Conservation (phyloP, 2,888 invertebrate species). For the Euzetes globulus region DNA sequence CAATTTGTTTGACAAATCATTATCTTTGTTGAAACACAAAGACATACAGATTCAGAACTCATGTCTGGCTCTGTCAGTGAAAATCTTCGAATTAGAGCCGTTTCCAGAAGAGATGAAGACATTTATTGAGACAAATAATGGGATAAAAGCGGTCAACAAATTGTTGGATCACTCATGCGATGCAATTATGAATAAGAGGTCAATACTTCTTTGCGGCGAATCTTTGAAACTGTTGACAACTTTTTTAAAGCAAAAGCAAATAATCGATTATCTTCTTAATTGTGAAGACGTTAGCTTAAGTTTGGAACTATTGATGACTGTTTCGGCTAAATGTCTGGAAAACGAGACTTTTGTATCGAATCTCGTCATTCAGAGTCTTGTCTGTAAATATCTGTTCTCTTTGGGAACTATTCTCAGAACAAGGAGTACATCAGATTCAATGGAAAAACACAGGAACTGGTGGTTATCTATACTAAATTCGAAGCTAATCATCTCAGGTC, state of each 20-base stretch:
- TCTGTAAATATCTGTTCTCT: slow-evolving; percentile 25
- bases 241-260: slow-evolving; percentile 20
- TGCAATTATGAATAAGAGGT: slow-evolving; percentile 10
- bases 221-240: slow-evolving; percentile 31
- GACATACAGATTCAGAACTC: slow-evolving; percentile 32
- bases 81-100: slow-evolving; percentile 12
- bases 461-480: slow-evolving; percentile 9
- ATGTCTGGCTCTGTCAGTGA: slow-evolving; percentile 24
- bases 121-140: not conserved
- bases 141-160: not conserved
- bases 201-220: slow-evolving; percentile 30
- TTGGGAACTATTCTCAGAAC: slow-evolving; percentile 18
- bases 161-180: slow-evolving; percentile 21
- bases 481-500: not conserved
- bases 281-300: not conserved
- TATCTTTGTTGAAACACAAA: slow-evolving; percentile 30
- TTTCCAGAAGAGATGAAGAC: slow-evolving; percentile 3
- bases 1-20: slow-evolving; percentile 18
- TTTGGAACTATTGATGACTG: not conserved
- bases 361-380: slow-evolving; percentile 26
- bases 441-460: not conserved
- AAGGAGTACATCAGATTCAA: not conserved
- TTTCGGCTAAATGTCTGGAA: not conserved
- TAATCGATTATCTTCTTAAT: slow-evolving; percentile 13
- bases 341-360: slow-evolving; percentile 14